These are phyloP conservation scores for Phylloscopus trochiloides DNA, from an alignment of 2,113 vertebrate genomes.

Conservation along the genomic window DNA sequence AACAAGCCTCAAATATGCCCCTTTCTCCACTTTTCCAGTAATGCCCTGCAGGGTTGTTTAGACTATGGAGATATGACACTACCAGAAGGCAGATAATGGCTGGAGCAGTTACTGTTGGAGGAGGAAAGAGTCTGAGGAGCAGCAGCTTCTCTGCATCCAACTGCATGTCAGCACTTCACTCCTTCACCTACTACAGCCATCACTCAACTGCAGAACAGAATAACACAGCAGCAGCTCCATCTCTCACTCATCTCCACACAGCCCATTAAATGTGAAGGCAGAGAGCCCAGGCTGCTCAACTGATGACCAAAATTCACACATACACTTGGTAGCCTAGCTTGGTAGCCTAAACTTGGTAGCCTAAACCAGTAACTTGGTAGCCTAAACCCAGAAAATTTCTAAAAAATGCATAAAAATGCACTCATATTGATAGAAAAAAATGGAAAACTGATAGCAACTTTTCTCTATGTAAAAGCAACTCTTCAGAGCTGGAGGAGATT, in stretches of 20 bases:
- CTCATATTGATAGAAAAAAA: neutral
- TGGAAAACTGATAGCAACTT: neutral
- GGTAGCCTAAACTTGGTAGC: neutral
- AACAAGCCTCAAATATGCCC: neutral
- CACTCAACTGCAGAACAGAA: neutral
- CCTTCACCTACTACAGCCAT: neutral
- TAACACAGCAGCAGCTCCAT: neutral
- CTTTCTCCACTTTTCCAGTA: neutral
- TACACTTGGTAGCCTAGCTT: neutral
- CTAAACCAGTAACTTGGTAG: neutral
- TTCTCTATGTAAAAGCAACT: neutral
- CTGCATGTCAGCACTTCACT: neutral
- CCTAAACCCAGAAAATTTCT: neutral
- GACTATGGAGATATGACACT: neutral
- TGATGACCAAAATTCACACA: neutral
- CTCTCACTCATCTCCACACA: neutral
- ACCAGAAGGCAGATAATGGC: neutral
- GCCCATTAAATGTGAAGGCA: neutral
- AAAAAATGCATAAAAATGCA: neutral
- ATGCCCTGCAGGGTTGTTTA: neutral
- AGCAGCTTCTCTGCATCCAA: neutral
- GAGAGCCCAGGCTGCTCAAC: neutral
- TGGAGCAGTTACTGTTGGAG: accelerated
- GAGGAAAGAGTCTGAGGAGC: neutral
- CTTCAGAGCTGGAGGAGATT: neutral